phyloP scores from a whole-genome alignment of 1,140 invertebrate species.

The Cydia strobilella region DNA sequence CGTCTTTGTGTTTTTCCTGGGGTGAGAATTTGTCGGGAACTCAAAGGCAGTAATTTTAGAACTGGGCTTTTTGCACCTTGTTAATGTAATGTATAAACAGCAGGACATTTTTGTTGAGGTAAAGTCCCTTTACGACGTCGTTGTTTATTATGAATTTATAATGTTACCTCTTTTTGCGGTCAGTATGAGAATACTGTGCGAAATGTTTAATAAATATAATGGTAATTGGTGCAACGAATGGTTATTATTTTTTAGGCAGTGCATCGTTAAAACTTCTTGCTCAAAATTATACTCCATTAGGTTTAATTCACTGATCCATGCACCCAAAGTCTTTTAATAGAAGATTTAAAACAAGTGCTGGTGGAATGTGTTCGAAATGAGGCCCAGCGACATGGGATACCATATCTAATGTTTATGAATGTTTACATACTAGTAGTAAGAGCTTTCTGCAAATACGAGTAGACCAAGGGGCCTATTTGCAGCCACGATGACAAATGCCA shows the following conservation, averaged over 20 bases:
- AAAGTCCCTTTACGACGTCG: slow-evolving; percentile 10
- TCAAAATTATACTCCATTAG: not conserved
- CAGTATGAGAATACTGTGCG: not conserved
- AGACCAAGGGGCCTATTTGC: too few species aligned
- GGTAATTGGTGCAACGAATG: not conserved
- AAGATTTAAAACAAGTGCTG: too few species aligned
- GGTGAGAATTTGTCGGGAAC: slow-evolving; percentile 59
- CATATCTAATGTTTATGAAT: too few species aligned
- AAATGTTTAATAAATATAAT: not conserved
- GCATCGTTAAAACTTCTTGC: not conserved
- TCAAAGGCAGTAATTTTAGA: slow-evolving; percentile 52
- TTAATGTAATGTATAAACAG: slow-evolving; percentile 45
- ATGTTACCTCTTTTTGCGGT: slow-evolving; percentile 22
- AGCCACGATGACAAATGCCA: too few species aligned
- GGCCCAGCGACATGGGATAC: too few species aligned
- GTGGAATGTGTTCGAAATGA: too few species aligned
- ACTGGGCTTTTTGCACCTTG: slow-evolving; percentile 51
- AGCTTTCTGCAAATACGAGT: too few species aligned
- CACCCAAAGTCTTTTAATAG: too few species aligned
- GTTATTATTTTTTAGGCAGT: not conserved
- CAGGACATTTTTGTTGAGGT: slow-evolving; percentile 21
- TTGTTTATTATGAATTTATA: slow-evolving; percentile 31
- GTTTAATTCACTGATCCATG: not conserved
- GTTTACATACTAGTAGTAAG: too few species aligned
- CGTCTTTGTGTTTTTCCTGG: slow-evolving; percentile 61